A percentile compares a stretch with the other conserved stretches of the same genome.
phyloP scores from a whole-genome alignment of 2,113 vertebrate genomes.

The Manacus vitellinus region DNA sequence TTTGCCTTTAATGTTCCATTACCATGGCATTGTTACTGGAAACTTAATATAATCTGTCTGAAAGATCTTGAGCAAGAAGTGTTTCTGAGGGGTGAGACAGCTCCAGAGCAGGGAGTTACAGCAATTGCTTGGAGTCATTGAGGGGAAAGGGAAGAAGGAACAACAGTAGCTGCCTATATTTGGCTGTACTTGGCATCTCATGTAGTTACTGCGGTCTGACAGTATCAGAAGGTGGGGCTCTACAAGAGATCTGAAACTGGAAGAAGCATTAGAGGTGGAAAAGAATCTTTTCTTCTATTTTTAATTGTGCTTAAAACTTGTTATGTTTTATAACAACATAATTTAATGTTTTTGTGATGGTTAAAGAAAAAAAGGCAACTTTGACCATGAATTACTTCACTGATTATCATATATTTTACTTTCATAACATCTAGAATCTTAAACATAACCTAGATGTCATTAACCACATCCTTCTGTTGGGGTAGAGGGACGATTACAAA shows the following conservation, averaged over 20 bases:
- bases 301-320: background rate
- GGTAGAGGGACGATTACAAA: background rate
- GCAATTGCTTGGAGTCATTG: background rate
- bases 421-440: background rate
- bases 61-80: constrained; percentile 1
- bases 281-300: background rate
- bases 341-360: background rate
- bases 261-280: background rate
- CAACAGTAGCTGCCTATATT: background rate
- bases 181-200: background rate
- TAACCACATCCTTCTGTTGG: background rate
- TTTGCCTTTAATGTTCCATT: constrained; percentile 2
- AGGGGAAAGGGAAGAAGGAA: background rate
- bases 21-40: background rate
- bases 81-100: background rate
- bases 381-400: background rate
- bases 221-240: background rate
- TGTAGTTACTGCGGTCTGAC: background rate
- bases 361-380: background rate
- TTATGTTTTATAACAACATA: background rate
- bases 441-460: background rate
- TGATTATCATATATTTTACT: background rate
- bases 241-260: background rate
- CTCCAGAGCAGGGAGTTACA: background rate
- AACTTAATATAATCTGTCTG: background rate